Base-by-base conservation (phyloP, 2,113 vertebrate genomes). In the Steatornis caripensis region DNA sequence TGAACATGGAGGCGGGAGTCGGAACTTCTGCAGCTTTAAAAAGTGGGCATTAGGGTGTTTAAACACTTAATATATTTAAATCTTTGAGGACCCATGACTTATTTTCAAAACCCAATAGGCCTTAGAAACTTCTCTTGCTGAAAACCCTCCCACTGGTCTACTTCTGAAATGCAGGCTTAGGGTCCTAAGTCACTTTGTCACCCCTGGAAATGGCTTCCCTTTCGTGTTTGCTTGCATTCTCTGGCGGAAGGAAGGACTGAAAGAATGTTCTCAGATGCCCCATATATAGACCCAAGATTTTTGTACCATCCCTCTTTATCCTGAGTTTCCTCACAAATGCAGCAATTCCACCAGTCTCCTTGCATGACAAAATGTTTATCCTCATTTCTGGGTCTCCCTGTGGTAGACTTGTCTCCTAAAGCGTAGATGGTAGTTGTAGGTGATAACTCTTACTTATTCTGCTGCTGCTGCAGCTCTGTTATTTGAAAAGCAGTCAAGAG, bases 81-180 rank as follows among this genome's bases (percentile, higher is more conserved):
- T 17, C 48, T 87, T 49, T 62, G 41, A 58, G 49, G 20, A 91
- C 2, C 1, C 9, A 54, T 41, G 45, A 57, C 17, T 72, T 71
- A 30, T 76, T 91, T 93, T 85, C 74, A 91, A 89, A 91, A 83
- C 23, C 24, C 57, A 11, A 60, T 37, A 17, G 37, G 21, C 39
- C 34, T 75, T 64, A 87, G 48, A 89, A 84, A 71, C 12, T 6
- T 45, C 36, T 91, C 37, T 24, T 81, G 41, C 39, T 81, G 51
- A 75, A 89, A 87, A 15, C 20, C 10, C 5, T 62, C 27, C 6
- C 6, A 13, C 23, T n/a, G 75, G 60, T 48, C 19, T 22, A 34
- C 13, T 84, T 81, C 43, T 84, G 36, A 94, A 95, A 70, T 4
- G 1, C 16, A 81, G 16, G 11, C 43, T 79, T 65, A 79, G 27